Conservation (phyloP, 2,113 vertebrate species). For the Caranx ignobilis region DNA sequence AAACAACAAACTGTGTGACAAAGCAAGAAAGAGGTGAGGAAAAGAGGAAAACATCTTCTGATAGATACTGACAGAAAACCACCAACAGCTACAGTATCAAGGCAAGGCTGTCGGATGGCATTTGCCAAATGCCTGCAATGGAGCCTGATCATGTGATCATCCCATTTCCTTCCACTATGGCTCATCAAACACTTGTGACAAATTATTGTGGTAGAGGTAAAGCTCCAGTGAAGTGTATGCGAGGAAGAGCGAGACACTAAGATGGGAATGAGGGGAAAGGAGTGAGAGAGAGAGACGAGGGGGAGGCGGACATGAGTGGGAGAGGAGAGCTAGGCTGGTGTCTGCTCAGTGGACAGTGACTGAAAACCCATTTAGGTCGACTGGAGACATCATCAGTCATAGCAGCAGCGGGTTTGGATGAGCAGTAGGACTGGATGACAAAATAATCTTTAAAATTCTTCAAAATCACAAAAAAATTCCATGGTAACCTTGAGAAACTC, state of each 20-base stretch:
- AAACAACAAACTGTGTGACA: conserved; percentile 15
- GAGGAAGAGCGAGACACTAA: conserved; percentile 10
- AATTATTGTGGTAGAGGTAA: conserved; percentile 43
- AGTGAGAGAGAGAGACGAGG: background rate
- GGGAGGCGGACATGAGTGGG: background rate
- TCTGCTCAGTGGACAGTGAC: conserved; percentile 14
- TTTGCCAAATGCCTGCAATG: conserved; percentile 33
- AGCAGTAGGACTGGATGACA: background rate
- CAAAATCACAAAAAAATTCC: background rate
- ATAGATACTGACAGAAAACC: conserved; percentile 43
- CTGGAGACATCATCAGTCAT: conserved; percentile 49
- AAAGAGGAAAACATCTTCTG: conserved; percentile 9
- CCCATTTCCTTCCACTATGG: conserved; percentile 32
- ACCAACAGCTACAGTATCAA: conserved; percentile 26
- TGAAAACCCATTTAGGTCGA: conserved; percentile 41
- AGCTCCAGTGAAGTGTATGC: conserved; percentile 23
- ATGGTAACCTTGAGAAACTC: background rate
- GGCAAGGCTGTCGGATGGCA: conserved; percentile 7
- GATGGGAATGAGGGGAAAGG: background rate
- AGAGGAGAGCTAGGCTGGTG: background rate
- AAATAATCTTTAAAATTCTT: background rate
- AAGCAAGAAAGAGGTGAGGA: conserved; percentile 4
- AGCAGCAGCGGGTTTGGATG: background rate
- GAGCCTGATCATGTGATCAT: conserved; percentile 42
- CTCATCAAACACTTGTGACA: conserved; percentile 51